phyloP scores from a whole-genome alignment of 2,113 vertebrate species.

The Piaya cayana region DNA sequence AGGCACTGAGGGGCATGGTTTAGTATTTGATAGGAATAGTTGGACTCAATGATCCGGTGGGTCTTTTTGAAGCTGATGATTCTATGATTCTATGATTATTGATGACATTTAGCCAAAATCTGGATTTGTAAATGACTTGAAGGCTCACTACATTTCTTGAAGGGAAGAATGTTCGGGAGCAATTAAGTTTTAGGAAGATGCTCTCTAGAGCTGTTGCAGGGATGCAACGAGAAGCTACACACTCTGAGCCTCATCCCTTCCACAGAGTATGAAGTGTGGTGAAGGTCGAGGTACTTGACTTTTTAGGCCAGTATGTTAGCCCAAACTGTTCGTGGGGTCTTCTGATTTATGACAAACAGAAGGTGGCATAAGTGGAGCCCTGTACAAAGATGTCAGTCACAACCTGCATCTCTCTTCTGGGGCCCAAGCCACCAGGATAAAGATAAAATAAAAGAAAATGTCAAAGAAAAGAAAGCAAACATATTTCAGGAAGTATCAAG shows the following conservation, averaged over 20 bases:
- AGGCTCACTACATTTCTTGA: background rate
- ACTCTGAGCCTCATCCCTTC: background rate
- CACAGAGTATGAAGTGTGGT: background rate
- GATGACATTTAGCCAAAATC: background rate
- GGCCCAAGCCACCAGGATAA: background rate
- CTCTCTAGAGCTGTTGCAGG: background rate
- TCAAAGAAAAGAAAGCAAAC: background rate
- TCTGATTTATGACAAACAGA: background rate
- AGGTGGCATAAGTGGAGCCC: rapidly evolving
- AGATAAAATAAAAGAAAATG: background rate
- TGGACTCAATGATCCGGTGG: too few relatives aligned
- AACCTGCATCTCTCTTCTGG: background rate
- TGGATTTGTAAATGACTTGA: background rate
- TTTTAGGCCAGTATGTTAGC: background rate
- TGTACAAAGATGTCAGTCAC: background rate
- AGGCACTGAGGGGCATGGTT: too few relatives aligned
- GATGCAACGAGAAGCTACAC: background rate
- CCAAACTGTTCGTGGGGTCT: background rate
- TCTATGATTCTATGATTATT: too few relatives aligned
- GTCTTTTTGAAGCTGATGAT: too few relatives aligned
- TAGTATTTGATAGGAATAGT: too few relatives aligned
- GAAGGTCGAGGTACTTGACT: background rate
- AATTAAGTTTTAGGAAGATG: background rate
- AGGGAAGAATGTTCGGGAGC: background rate
- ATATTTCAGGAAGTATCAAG: background rate